Evolutionary conservation across 1,140 invertebrate species (phyloP), one percentile per base, ranked within the genome.

Genomic region (Octopus sinensis): DNA sequence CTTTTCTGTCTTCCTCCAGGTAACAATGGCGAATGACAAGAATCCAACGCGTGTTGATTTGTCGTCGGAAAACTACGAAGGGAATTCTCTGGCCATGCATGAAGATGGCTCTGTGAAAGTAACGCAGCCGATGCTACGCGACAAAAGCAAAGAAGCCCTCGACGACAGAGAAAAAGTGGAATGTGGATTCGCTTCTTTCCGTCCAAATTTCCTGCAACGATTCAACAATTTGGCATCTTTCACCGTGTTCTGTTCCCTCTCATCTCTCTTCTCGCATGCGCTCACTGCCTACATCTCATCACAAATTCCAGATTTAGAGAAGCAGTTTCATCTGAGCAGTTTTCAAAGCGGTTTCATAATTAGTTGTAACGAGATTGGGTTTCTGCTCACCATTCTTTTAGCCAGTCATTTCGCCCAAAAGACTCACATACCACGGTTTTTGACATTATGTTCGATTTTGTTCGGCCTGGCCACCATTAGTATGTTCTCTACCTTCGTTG

Each of bases 261-360:
- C 75, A 4, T 51, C 54, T 6, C 54, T 84, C 5, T 51, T 80
- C 4, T 79, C 82, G 3, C 75, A 79, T 0, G 80, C 78, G 4
- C 17, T 84, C 13, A 52, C 54, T 13, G 53, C 77, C 4, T 85
- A 85, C 68, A 81, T 86, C n/a, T 68, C 78, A 6, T 85, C 85
- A 10, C 85, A 86, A 80, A 84, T 85, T 53, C 82, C 85, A 12
- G 83, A 81, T 4, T 79, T 86, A 10, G 85, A 86, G 80, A 85
- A 84, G 56, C 85, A 86, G 75, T 86, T 84, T 77, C 84, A 84
- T 12, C 54, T 86, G 6, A 83, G 80, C 53, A 86, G 85, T 71
- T 80, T 80, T 4, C 82, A 85, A 23, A 84, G 78, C 23, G 85
- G 85, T 0, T 75, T 86, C 30, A 51, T 86, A 12, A 62, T 85